Conservation (phyloP, 2,113 vertebrate genomes). For the Catharus bicknelli region DNA sequence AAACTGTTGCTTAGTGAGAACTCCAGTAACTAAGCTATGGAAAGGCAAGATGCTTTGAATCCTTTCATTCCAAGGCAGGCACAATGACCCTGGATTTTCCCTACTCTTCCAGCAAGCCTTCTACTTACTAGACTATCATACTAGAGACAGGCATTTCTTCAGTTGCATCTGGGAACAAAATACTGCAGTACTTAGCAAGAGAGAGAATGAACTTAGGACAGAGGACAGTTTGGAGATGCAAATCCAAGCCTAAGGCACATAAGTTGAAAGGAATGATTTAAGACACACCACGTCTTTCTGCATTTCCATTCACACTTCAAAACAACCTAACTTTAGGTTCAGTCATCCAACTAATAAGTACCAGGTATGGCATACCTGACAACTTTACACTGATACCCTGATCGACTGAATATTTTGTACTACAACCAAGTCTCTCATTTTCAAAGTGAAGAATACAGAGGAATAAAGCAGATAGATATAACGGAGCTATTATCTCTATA, state of each 20-base stretch:
- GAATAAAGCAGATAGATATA: neutral
- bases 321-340: neutral
- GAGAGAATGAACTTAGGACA: neutral
- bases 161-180: neutral
- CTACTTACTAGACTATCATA: neutral
- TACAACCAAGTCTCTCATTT: neutral
- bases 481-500: neutral
- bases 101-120: neutral
- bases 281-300: neutral
- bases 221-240: neutral
- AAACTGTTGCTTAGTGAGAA: neutral
- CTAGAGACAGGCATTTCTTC: neutral
- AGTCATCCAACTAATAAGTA: neutral
- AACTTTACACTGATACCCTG: neutral
- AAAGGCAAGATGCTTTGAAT: neutral
- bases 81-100: neutral
- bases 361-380: neutral
- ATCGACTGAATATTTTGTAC: neutral
- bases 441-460: neutral
- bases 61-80: neutral
- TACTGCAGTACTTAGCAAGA: neutral
- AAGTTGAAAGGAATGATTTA: neutral
- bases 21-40: neutral
- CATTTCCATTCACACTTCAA: neutral
- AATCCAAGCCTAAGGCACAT: neutral